These are phyloP conservation scores for Drosophila sulfurigaster DNA, from an alignment of 1,140 invertebrate species.

Conservation along the genomic window DNA sequence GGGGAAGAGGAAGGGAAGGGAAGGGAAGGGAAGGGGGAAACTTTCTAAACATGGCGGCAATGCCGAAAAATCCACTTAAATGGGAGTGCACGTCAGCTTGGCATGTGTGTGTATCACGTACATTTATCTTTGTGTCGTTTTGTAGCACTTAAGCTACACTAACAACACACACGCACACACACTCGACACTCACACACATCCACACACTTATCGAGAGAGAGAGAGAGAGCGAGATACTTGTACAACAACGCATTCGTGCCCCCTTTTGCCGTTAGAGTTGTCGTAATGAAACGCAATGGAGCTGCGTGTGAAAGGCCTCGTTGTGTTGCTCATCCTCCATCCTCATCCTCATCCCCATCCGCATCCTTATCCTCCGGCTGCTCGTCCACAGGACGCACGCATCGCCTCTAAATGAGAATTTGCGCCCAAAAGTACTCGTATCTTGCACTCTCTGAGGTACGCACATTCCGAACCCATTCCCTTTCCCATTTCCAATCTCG, in stretches of 20 bases:
- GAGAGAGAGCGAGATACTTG: not conserved
- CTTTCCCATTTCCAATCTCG: not conserved
- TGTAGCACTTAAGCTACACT: constrained; percentile 79
- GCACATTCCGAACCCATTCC: constrained; percentile 20
- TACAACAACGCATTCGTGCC: constrained; percentile 51
- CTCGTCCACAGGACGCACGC: constrained; percentile 9
- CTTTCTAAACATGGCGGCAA: constrained; percentile 41
- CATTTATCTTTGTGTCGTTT: constrained; percentile 83
- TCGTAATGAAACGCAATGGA: constrained; percentile 80
- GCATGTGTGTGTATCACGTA: constrained; percentile 68
- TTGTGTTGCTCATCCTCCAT: constrained; percentile 39
- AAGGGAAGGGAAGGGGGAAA: not conserved
- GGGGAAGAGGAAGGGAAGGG: too few relatives aligned
- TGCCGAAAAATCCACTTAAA: constrained; percentile 74
- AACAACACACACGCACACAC: constrained; percentile 50
- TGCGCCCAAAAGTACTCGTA: constrained; percentile 34
- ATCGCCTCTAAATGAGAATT: constrained; percentile 42
- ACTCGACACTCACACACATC: constrained; percentile 10
- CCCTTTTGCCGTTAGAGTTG: constrained; percentile 62
- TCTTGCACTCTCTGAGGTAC: constrained; percentile 43
- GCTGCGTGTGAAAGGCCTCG: constrained; percentile 62
- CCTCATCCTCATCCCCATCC: not conserved
- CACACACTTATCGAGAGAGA: constrained; percentile 28
- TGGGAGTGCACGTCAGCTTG: constrained; percentile 62
- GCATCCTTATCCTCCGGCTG: not conserved